Conservation (phyloP, 2,797 vertebrate genomes). For the Lutra lutra region DNA sequence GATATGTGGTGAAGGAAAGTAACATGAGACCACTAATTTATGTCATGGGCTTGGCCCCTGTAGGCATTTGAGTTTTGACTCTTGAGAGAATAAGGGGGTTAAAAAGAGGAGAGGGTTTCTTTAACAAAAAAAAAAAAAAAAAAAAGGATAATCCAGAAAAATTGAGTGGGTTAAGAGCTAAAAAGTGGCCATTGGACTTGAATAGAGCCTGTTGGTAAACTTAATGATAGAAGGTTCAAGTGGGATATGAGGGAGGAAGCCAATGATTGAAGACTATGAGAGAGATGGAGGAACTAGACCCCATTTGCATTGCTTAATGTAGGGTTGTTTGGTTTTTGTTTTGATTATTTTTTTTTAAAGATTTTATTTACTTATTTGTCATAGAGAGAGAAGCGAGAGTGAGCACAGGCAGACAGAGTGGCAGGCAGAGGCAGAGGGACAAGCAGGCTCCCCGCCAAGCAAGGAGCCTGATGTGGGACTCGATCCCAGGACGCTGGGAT, state of each 20-base stretch:
- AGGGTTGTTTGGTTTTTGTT: background rate
- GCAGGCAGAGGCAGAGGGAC: too few species aligned
- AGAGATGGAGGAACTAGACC: background rate
- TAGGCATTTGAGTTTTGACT: background rate
- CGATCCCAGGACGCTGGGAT: too few species aligned
- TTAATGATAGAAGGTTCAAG: background rate
- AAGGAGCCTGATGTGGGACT: too few species aligned
- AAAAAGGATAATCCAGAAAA: background rate
- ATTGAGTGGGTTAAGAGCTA: background rate
- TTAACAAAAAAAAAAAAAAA: background rate
- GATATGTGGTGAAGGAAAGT: background rate
- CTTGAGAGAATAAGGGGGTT: background rate
- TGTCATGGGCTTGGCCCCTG: background rate
- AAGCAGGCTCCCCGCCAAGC: too few species aligned
- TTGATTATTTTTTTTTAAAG: background rate
- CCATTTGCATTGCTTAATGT: background rate
- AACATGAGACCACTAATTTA: background rate
- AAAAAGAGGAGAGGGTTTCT: background rate
- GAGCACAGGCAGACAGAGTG: too few species aligned
- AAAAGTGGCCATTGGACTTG: background rate
- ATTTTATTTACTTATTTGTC: too few species aligned
- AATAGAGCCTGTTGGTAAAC: background rate
- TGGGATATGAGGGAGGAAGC: background rate
- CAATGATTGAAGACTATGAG: background rate
- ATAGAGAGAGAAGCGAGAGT: too few species aligned